Evolutionary conservation across 2,888 invertebrate species (phyloP), one percentile per base, ranked within the genome.

Genomic region (Ariolimax columbianus): DNA sequence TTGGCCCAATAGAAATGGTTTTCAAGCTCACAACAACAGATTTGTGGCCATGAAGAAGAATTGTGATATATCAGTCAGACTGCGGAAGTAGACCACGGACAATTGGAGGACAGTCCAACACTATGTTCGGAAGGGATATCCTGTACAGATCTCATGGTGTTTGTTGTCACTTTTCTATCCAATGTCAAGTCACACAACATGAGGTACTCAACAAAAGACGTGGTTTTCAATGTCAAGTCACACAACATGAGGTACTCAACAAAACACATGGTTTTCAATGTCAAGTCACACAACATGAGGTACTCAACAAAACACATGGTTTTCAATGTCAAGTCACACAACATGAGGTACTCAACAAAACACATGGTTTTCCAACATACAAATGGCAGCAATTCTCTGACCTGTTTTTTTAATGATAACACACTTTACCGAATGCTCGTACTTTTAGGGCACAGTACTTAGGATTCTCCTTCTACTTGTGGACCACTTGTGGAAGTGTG

Each of bases 1-100:
- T 11, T 6, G 26, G 38, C 26, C 19, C 75, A 77, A 47, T 6
- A 66, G 26, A 43, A 66, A 36, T 47, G 83, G 83, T 17, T 83
- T 83, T n/a, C 40, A 47, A 47, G 63, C 77, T 33, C 55, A 40
- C 14, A 75, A 77, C 47, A 51, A 83, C 14, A 40, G 77, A 36
- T 83, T 83, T 77, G 77, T 83, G 36, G 66, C 83, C 43, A 77
- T 83, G 77, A 77, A 77, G 66, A 63, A 19, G 23, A 66, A 77
- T 47, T 68, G 43, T 77, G 47, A 83, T 77, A 66, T 79, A 40
- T 43, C 9, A 23, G 40, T 68, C 68, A 79, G 30, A 9, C 1
- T 79, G 66, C 79, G 47, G 30, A 79, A 68, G 33, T 79, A 78
- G 38, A 19, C 47, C 2, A 30, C 30, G 66, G 30, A 40, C 9